Base-by-base conservation (phyloP, 2,797 vertebrate species). In the Taeniopygia guttata region DNA sequence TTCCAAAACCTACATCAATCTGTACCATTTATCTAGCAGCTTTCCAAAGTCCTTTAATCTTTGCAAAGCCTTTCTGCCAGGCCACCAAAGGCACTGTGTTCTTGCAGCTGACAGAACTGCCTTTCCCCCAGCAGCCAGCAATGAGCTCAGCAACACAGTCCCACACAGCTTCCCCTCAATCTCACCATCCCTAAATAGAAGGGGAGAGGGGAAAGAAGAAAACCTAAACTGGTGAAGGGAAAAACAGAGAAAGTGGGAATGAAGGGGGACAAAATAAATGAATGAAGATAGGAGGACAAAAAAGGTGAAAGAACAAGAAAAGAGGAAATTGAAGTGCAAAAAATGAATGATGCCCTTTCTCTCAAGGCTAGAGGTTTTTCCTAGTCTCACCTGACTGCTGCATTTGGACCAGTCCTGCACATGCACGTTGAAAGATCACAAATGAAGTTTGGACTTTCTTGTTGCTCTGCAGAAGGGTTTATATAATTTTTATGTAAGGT, bases 41-140 rank as follows among this genome's bases (percentile, higher is more conserved):
- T 73, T 76, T 54, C 58, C 27, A 48, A 82, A 89, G 62, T 16
- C 32, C 27, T 87, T 88, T 56, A 18, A 48, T 52, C 52, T 83
- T 32, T 91, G 75, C 49, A 87, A 83, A 89, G 32, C 26, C 49
- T 43, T 73, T 66, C 74, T 81, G n/a, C 42, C 62, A 69, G 62
- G 62, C 46, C 34, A 78, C 46, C 60, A 69, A 78, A 58, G 60
- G 52, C 43, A 32, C 52, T 34, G 23, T 36, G 49, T 22, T 73
- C 54, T 46, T 73, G 56, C 60, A 67, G 63, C 26, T 46, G 42
- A 27, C 8, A 81, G 55, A 56, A 7, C 40, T 84, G 62, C 43
- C 49, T 76, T 62, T 49, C 7, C 45, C 2, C 1, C 42, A 74
- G 77, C 48, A 64, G 68, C 48, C 83, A 51, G 64, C 19, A n/a